Evolutionary conservation across 2,113 vertebrate genomes (phyloP), one percentile per base, ranked within the genome.

Genomic region (Patagioenas fasciata): DNA sequence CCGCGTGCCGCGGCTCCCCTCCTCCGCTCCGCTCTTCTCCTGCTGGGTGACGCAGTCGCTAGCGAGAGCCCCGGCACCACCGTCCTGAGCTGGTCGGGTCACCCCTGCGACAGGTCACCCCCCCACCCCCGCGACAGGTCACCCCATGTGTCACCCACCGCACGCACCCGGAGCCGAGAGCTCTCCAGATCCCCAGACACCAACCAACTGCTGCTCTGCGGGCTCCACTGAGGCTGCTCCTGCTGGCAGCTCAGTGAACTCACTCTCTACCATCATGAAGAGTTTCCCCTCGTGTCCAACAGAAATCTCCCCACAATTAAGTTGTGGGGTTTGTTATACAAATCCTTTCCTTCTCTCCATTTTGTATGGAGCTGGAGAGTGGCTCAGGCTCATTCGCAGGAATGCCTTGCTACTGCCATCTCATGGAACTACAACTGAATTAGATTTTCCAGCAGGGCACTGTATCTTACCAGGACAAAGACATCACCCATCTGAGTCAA

Each of bases 21-120:
- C 97, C 36, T 88, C 98, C 36, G 97, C 98, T 70, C 62, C 92
- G 67, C 97, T 97, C 56, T 95, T 97, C 85, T 97, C 98, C 98
- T 99, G 8, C 21, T 2, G 4, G n/a, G 77, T 48, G 62, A 95
- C 60, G 71, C 62, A 47, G 13, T 51, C 61, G 2, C 75, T 61
- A 3, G 75, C 67, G 71, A 7, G 31, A n/a, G 6, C 6, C 44
- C 18, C 44, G 44, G 18, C 44, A 47, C 44, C 44, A 47, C 44
- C 44, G 44, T 5, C 44, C 44, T 19, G 44, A 19, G 42, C 42
- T 17, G 42, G 42, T 44, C 42, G 15, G 40, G 40, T 40, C 40
- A 40, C 40, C 42, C 42, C 42, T 12, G 40, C 12, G 40, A 40
- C 40, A 40, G 40, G 40, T 44, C 42, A 42, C 42, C 42, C 42